Percentiles rank a stretch among this genome's conserved stretches.
phyloP scores from a whole-genome alignment of 2,888 invertebrate species.

The Diachrysia chrysitis region DNA sequence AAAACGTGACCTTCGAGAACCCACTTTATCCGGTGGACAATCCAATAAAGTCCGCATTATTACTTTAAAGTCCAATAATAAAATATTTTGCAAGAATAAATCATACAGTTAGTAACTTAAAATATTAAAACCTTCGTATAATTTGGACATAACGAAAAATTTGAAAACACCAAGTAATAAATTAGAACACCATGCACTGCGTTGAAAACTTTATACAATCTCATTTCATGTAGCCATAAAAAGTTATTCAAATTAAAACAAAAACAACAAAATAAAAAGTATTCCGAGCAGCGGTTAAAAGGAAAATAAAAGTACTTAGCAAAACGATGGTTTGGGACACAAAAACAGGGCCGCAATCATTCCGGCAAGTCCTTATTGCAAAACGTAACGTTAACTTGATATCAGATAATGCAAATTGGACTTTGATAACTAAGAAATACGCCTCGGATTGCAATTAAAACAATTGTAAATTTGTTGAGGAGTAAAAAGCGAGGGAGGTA shows the following conservation, averaged over 20 bases:
- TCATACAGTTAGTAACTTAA: not conserved
- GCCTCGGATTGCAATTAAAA: slow-evolving; percentile 74
- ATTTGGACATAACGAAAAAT: not conserved
- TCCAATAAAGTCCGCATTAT: slow-evolving; percentile 12
- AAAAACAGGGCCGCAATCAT: slow-evolving; percentile 57
- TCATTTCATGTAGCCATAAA: slow-evolving; percentile 53
- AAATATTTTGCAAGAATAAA: not conserved
- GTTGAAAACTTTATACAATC: slow-evolving; percentile 50
- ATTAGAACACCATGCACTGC: slow-evolving; percentile 24
- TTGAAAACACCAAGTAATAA: slow-evolving; percentile 24
- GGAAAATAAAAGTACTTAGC: slow-evolving; percentile 69
- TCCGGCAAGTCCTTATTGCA: slow-evolving; percentile 48
- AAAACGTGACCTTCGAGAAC: slow-evolving; percentile 23
- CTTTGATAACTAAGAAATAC: slow-evolving; percentile 73
- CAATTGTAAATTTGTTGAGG: slow-evolving; percentile 67
- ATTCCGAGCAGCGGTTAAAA: slow-evolving; percentile 65
- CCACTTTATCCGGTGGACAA: slow-evolving; percentile 9
- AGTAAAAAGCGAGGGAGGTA: slow-evolving; percentile 67
- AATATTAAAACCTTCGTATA: not conserved
- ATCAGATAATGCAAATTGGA: slow-evolving; percentile 71
- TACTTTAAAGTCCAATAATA: not conserved
- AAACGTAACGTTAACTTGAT: slow-evolving; percentile 58
- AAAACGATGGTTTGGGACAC: slow-evolving; percentile 59
- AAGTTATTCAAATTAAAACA: slow-evolving; percentile 59
- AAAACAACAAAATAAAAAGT: slow-evolving; percentile 67